Evolutionary conservation across 2,888 invertebrate species (phyloP).

Genomic region (Hofmannophila pseudospretella): DNA sequence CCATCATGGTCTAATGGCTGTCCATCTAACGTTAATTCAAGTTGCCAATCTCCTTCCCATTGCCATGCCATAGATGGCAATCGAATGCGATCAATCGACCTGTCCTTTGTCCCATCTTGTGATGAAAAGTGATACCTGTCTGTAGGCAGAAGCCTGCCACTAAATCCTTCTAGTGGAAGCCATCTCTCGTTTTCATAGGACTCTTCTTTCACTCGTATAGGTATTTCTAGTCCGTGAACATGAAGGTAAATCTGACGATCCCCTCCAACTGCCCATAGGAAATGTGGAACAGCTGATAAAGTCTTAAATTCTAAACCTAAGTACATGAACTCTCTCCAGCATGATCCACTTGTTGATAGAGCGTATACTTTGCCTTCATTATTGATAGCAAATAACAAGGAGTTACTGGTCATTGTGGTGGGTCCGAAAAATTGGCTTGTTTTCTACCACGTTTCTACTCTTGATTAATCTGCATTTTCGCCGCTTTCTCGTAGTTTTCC

Average conservation of each 20-base stretch:
- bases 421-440: neutral
- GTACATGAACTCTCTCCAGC: slow-evolving; percentile 92
- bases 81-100: slow-evolving; percentile 88
- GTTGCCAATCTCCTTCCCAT: slow-evolving; percentile 97
- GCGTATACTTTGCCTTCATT: slow-evolving; percentile 93
- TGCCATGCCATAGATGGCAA: slow-evolving; percentile 97
- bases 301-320: slow-evolving; percentile 93
- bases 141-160: slow-evolving; percentile 88
- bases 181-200: slow-evolving; percentile 96
- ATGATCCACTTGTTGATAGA: slow-evolving; percentile 86
- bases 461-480: too few relatives aligned
- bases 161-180: slow-evolving; percentile 93
- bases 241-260: slow-evolving; percentile 95
- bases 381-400: slow-evolving; percentile 88
- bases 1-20: slow-evolving; percentile 93
- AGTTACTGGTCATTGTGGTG: slow-evolving; percentile 39
- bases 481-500: too few relatives aligned
- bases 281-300: slow-evolving; percentile 89
- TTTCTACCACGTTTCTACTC: too few relatives aligned
- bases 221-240: slow-evolving; percentile 92
- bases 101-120: slow-evolving; percentile 87
- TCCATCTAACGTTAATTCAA: slow-evolving; percentile 90
- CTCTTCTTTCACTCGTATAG: slow-evolving; percentile 93
- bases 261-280: slow-evolving; percentile 95
- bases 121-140: slow-evolving; percentile 93